Percentiles rank a stretch among this genome's conserved stretches.
Conservation (phyloP, 2,888 invertebrate genomes). For the Smittia sp. region DNA sequence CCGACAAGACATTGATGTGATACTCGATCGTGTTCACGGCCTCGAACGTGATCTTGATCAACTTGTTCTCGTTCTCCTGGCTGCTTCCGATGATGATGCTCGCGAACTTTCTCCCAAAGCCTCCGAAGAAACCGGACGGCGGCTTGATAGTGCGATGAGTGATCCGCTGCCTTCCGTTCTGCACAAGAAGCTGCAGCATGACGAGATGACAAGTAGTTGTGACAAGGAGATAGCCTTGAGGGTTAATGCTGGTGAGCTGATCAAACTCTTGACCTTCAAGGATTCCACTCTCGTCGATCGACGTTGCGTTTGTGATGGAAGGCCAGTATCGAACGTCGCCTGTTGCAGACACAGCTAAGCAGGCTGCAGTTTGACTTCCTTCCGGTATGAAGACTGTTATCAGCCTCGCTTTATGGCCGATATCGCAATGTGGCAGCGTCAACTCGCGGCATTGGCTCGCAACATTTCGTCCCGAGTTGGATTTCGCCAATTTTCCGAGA, state of each 20-base stretch:
- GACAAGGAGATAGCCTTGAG: conserved; percentile 76
- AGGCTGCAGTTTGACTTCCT: conserved; percentile 69
- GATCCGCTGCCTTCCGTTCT: conserved; percentile 67
- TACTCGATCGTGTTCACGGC: conserved; percentile 54
- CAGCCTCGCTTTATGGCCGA: conserved; percentile 84
- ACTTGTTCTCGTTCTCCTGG: conserved; percentile 53
- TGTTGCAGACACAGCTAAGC: conserved; percentile 90
- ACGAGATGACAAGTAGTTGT: conserved; percentile 90
- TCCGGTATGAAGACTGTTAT: conserved; percentile 67
- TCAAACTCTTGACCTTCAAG: conserved; percentile 86
- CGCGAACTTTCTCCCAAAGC: conserved; percentile 67
- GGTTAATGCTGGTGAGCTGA: conserved; percentile 64
- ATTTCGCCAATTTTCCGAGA: conserved; percentile 47
- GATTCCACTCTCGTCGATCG: conserved; percentile 79
- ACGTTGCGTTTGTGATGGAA: conserved; percentile 79
- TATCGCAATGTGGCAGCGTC: conserved; percentile 84
- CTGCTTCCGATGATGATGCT: conserved; percentile 52
- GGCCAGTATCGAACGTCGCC: conserved; percentile 91
- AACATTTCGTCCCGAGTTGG: conserved; percentile 53
- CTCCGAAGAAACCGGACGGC: conserved; percentile 81
- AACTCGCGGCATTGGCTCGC: conserved; percentile 76
- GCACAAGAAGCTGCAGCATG: conserved; percentile 61
- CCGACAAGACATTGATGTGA: conserved; percentile 69
- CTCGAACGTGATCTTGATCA: conserved; percentile 66
- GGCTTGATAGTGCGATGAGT: conserved; percentile 66